A percentile compares a stretch with the other conserved stretches of the same genome.
Conservation (phyloP, 2,797 vertebrate genomes). For the Lepilemur ruficaudatus region DNA sequence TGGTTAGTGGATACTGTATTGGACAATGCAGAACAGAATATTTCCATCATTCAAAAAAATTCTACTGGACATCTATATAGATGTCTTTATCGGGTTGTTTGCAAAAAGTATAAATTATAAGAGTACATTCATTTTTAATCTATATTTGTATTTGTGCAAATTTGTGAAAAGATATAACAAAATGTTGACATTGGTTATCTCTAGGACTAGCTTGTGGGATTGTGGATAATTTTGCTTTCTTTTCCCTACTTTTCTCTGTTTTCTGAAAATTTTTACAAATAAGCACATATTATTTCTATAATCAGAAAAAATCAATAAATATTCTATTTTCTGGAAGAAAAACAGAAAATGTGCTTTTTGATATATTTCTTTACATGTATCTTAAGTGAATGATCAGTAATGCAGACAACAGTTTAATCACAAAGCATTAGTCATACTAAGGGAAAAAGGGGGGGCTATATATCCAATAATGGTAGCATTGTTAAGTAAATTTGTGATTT, state of each 20-base stretch:
- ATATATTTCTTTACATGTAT: conserved; percentile 4
- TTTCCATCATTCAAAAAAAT: background rate
- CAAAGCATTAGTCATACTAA: background rate
- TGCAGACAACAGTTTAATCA: background rate
- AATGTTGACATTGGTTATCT: background rate
- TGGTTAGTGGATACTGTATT: background rate
- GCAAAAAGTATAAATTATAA: background rate
- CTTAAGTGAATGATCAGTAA: background rate
- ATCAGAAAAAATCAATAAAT: background rate
- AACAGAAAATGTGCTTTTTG: background rate
- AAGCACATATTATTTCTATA: background rate
- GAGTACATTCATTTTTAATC: background rate
- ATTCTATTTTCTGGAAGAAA: background rate
- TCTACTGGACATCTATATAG: background rate
- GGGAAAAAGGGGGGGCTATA: background rate
- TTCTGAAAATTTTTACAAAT: background rate
- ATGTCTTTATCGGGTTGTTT: background rate
- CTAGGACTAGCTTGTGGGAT: background rate
- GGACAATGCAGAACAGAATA: background rate
- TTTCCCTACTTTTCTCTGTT: background rate
- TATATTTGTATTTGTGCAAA: background rate
- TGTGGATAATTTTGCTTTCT: background rate
- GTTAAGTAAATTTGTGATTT: background rate
- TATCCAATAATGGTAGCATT: background rate
- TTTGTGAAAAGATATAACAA: background rate